These are phyloP conservation scores for Brenthis daphne DNA, from an alignment of 2,888 invertebrate genomes.

Conservation along the genomic window DNA sequence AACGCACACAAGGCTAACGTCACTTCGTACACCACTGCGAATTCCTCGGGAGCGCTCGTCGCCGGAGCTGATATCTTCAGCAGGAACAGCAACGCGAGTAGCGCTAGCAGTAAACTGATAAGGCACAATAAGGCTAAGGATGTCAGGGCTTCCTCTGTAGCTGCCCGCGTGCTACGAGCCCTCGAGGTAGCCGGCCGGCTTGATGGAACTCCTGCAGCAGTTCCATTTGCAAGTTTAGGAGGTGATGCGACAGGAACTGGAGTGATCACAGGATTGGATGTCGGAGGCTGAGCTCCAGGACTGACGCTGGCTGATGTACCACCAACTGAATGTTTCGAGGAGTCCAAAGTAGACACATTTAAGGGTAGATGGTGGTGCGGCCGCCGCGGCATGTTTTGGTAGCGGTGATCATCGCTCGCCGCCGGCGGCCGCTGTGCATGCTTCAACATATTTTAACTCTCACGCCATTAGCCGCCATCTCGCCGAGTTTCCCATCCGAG, in stretches of 20 bases:
- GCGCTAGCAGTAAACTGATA: slow-evolving; percentile 91
- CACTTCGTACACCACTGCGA: slow-evolving; percentile 94
- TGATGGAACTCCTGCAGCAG: slow-evolving; percentile 79
- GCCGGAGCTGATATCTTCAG: slow-evolving; percentile 90
- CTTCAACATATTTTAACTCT: slow-evolving; percentile 85
- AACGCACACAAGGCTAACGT: slow-evolving; percentile 94
- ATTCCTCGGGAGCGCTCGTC: slow-evolving; percentile 87
- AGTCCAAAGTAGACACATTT: slow-evolving; percentile 86
- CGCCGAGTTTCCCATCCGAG: slow-evolving; percentile 70
- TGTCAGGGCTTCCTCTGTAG: slow-evolving; percentile 88
- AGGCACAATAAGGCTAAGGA: slow-evolving; percentile 93
- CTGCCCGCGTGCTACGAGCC: slow-evolving; percentile 63
- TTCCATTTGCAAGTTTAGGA: slow-evolving; percentile 77
- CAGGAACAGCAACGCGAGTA: slow-evolving; percentile 92
- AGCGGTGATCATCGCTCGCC: slow-evolving; percentile 79
- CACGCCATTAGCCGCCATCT: slow-evolving; percentile 71
- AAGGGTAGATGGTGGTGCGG: slow-evolving; percentile 84
- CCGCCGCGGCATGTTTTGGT: slow-evolving; percentile 82
- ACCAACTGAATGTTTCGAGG: slow-evolving; percentile 84
- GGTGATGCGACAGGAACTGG: slow-evolving; percentile 66
- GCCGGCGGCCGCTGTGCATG: slow-evolving; percentile 85
- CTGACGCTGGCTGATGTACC: slow-evolving; percentile 82
- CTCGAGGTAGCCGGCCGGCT: slow-evolving; percentile 61
- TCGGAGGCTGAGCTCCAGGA: slow-evolving; percentile 73
- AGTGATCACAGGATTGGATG: slow-evolving; percentile 56